Evolutionary conservation across 1,140 invertebrate genomes (phyloP).

Genomic region (Hesperophylax magnus): DNA sequence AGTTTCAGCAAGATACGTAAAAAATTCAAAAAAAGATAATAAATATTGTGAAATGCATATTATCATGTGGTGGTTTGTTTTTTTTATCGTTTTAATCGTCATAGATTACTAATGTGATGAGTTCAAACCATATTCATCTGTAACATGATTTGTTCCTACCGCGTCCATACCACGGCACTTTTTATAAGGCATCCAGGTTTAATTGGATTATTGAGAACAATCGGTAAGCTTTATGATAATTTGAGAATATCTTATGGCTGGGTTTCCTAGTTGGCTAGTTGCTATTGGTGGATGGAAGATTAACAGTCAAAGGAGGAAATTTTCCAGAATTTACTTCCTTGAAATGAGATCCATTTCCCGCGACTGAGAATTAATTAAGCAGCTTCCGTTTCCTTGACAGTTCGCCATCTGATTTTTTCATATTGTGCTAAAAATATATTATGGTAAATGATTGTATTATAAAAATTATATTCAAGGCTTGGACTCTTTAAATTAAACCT

Average conservation of each 20-base stretch:
- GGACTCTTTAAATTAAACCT: no score
- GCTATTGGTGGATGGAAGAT: neutral
- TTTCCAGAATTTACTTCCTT: neutral
- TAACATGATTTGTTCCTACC: neutral
- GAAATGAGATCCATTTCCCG: constrained; percentile 22
- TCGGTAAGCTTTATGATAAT: neutral
- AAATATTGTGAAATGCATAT: no score
- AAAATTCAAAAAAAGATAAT: no score
- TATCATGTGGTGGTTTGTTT: no score
- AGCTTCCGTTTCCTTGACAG: neutral
- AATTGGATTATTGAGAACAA: neutral
- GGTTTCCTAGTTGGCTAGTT: neutral
- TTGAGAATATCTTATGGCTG: neutral
- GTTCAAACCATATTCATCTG: no score
- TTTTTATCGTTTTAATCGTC: no score
- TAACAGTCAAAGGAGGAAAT: neutral
- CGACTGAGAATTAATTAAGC: constrained; percentile 27
- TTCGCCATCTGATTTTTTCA: neutral
- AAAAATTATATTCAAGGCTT: no score
- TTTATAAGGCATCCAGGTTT: neutral
- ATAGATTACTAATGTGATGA: no score
- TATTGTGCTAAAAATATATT: neutral
- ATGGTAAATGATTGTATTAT: no score
- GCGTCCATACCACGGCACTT: neutral
- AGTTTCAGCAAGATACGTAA: no score